Evolutionary conservation across 2,888 invertebrate genomes (phyloP).

Genomic region (Melieria picta): DNA sequence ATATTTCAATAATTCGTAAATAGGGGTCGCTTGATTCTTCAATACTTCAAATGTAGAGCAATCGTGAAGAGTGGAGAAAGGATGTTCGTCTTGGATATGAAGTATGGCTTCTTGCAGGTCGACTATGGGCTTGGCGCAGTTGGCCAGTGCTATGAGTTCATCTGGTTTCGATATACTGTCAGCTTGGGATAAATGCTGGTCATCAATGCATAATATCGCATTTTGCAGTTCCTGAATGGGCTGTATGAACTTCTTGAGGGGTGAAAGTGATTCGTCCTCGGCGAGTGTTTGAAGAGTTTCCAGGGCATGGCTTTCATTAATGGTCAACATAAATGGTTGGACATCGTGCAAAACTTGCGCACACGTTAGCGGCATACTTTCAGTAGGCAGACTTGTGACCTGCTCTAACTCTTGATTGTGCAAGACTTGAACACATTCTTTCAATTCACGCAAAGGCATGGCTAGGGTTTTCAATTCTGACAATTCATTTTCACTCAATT

Average conservation of each 20-base stretch:
- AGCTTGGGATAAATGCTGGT: conserved; percentile 58
- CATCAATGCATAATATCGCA: conserved; percentile 50
- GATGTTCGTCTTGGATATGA: conserved; percentile 48
- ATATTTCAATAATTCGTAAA: conserved; percentile 51
- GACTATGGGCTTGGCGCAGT: conserved; percentile 50
- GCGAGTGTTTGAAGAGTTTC: conserved; percentile 50
- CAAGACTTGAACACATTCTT: conserved; percentile 49
- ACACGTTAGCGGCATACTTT: conserved; percentile 31
- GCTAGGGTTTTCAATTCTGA: conserved; percentile 52
- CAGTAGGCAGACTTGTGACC: conserved; percentile 42
- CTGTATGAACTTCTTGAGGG: conserved; percentile 59
- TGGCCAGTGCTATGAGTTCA: conserved; percentile 42
- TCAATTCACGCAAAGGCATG: conserved; percentile 56
- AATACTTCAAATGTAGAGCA: conserved; percentile 46
- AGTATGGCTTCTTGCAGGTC: conserved; percentile 51
- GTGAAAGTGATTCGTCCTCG: conserved; percentile 48
- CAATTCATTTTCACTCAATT: conserved; percentile 43
- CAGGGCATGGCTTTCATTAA: conserved; percentile 51
- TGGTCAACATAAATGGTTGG: conserved; percentile 49
- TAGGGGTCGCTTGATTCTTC: conserved; percentile 45
- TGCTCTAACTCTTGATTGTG: conserved; percentile 51
- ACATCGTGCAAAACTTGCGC: conserved; percentile 49
- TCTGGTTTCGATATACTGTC: conserved; percentile 44
- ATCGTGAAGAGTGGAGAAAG: conserved; percentile 44
- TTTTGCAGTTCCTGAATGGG: conserved; percentile 64